A percentile compares a stretch with the other conserved stretches of the same genome.
Conservation (phyloP, 2,113 vertebrate species). For the Struthio camelus region DNA sequence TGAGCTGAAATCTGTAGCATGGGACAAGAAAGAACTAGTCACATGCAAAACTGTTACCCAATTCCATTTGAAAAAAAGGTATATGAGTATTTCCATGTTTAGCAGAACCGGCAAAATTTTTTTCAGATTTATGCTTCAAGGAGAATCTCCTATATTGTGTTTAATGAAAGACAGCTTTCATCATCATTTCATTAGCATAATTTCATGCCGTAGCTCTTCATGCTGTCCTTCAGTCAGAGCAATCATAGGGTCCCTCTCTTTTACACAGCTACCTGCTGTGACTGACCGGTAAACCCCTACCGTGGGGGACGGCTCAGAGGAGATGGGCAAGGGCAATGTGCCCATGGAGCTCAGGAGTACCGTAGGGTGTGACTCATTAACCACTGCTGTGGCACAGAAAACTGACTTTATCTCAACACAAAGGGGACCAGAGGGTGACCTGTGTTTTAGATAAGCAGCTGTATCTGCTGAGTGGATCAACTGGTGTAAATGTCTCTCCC, state of each 20-base stretch:
- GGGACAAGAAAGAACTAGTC: background rate
- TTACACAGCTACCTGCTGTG: background rate
- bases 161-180: background rate
- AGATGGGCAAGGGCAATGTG: too few relatives aligned
- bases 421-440: too few relatives aligned
- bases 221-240: background rate
- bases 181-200: background rate
- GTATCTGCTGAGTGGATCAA: too few relatives aligned
- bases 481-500: too few relatives aligned
- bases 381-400: too few relatives aligned
- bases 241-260: background rate
- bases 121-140: background rate
- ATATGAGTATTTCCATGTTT: background rate
- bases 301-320: too few relatives aligned
- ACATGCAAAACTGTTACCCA: background rate
- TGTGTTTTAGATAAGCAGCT: too few relatives aligned
- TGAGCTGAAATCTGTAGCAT: background rate
- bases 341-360: too few relatives aligned
- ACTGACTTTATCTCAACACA: too few relatives aligned
- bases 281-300: too few relatives aligned
- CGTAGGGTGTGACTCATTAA: too few relatives aligned
- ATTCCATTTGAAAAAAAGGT: background rate
- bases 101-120: background rate
- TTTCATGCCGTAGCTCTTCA: background rate
- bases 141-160: background rate